phyloP scores from a whole-genome alignment of 2,113 vertebrate genomes.

The Phaethon lepturus region DNA sequence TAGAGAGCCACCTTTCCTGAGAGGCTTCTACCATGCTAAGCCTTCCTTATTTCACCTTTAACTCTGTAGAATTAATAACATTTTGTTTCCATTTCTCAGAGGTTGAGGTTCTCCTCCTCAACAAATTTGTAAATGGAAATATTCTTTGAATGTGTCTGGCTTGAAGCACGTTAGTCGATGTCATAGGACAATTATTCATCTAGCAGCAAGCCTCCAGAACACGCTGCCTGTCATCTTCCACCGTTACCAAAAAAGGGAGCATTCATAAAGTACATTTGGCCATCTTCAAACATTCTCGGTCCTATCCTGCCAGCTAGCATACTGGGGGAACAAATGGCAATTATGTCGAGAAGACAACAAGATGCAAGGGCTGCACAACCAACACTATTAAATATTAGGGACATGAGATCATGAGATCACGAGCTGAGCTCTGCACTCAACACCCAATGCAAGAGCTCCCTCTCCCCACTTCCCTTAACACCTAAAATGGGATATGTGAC shows the following conservation, averaged over 20 bases:
- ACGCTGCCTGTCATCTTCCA: background rate
- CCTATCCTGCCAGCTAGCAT: background rate
- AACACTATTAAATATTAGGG: background rate
- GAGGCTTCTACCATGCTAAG: background rate
- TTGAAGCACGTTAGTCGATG: background rate
- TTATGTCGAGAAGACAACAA: background rate
- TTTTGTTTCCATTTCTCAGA: background rate
- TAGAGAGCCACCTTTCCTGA: background rate
- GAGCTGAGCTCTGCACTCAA: fast-evolving
- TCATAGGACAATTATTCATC: background rate
- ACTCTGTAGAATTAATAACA: background rate
- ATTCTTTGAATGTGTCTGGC: background rate
- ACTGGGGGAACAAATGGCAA: background rate
- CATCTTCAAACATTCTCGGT: background rate
- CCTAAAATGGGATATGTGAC: background rate
- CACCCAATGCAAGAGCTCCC: background rate
- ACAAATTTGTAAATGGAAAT: background rate
- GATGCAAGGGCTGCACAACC: background rate
- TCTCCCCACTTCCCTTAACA: background rate
- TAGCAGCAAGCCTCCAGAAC: background rate
- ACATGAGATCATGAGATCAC: fast-evolving
- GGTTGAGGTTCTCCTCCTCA: background rate
- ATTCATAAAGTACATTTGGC: background rate
- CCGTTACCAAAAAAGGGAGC: background rate
- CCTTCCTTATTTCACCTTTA: background rate